Conservation (phyloP, 2,113 vertebrate species). For the Poeciliopsis turrubarensis region DNA sequence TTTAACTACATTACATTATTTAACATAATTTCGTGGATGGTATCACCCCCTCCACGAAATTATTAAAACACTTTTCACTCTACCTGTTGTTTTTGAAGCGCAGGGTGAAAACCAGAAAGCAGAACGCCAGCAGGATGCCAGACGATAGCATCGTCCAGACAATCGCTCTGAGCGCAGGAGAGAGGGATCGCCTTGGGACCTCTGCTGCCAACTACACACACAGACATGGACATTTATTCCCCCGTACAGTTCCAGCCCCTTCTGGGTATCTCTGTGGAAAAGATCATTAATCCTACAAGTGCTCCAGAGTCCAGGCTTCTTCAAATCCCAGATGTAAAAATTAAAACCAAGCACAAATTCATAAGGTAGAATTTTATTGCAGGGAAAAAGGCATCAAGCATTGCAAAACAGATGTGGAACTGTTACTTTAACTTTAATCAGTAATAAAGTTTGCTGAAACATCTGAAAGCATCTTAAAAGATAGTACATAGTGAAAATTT, state of each 20-base stretch:
- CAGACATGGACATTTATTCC: conserved; percentile 42
- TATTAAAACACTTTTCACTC: not conserved
- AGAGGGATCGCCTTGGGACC: conserved; percentile 56
- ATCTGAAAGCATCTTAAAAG: not conserved
- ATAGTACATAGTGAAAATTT: not conserved
- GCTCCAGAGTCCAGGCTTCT: not conserved
- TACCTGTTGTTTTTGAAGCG: conserved; percentile 96
- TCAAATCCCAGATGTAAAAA: not conserved
- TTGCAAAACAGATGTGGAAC: not conserved
- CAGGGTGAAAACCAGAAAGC: conserved; percentile 91
- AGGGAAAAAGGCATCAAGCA: conserved; percentile 16
- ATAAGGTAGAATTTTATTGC: conserved; percentile 49
- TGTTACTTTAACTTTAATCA: not conserved
- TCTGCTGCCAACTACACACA: conserved; percentile 63
- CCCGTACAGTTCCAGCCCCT: not conserved
- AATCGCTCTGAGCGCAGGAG: conserved; percentile 82
- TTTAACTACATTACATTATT: too few relatives aligned
- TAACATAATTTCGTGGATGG: too few relatives aligned
- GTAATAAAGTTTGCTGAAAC: not conserved
- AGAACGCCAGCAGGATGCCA: conserved; percentile 86
- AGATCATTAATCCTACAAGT: not conserved
- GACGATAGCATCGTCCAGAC: conserved; percentile 89
- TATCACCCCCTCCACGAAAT: too few relatives aligned
- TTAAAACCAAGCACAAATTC: not conserved
- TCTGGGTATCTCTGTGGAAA: not conserved